These are phyloP conservation scores for Mallotus villosus DNA, from an alignment of 2,797 vertebrate species.

Conservation along the genomic window DNA sequence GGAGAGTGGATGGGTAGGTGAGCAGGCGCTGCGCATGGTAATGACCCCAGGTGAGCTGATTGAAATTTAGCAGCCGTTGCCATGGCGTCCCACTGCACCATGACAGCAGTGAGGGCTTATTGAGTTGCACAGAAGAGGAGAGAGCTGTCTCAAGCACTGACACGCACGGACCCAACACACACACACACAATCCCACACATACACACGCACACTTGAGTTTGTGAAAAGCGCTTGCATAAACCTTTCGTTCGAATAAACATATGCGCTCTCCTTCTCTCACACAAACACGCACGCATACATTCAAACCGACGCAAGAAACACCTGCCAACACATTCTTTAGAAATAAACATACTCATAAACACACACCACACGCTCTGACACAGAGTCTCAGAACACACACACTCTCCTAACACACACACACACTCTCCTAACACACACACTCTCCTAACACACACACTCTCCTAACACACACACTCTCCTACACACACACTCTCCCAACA, in stretches of 20 bases:
- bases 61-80: slow-evolving; percentile 70
- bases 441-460: not conserved
- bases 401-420: slow-evolving; percentile 3
- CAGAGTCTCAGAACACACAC: slow-evolving; percentile 49
- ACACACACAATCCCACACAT: slow-evolving; percentile 47
- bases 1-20: slow-evolving; percentile 35
- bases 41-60: slow-evolving; percentile 70
- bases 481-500: slow-evolving; percentile 39
- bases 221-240: too few relatives aligned
- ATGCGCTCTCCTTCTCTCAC: too few relatives aligned
- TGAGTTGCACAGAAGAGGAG: slow-evolving; percentile 70
- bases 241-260: not conserved
- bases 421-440: slow-evolving; percentile 54
- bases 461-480: not conserved
- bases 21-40: slow-evolving; percentile 58
- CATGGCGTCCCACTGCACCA: slow-evolving; percentile 65
- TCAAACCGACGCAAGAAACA: not conserved
- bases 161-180: slow-evolving; percentile 21
- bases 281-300: not conserved
- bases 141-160: slow-evolving; percentile 61
- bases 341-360: slow-evolving; percentile 32
- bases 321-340: slow-evolving; percentile 8
- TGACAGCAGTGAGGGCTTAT: slow-evolving; percentile 77
- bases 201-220: slow-evolving; percentile 19
- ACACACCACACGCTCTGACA: not conserved